Conservation (phyloP, 2,797 vertebrate species). For the Mormyrops attenuatus region DNA sequence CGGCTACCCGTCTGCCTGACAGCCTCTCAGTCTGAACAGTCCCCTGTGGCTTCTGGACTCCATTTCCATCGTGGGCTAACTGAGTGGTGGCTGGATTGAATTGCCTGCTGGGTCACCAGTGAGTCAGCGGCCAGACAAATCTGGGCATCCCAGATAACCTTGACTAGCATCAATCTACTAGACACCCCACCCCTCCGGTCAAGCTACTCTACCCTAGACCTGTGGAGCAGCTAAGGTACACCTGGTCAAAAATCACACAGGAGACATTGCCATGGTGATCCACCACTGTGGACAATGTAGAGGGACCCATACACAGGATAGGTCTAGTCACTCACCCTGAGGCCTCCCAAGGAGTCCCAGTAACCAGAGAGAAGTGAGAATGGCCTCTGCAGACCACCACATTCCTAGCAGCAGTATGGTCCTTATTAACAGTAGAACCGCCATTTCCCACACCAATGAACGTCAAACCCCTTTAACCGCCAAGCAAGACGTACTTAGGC, state of each 20-base stretch:
- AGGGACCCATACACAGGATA: not conserved
- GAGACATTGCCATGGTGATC: not conserved
- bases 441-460: not conserved
- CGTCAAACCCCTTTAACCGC: not conserved
- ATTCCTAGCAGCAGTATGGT: not conserved
- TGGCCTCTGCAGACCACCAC: not conserved
- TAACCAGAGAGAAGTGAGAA: not conserved
- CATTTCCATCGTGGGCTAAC: not conserved
- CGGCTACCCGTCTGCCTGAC: not conserved
- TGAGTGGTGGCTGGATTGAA: constrained; percentile 5
- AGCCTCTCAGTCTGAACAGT: not conserved
- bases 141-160: not conserved
- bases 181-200: not conserved
- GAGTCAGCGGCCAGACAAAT: not conserved
- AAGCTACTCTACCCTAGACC: not conserved
- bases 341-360: not conserved
- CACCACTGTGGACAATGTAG: not conserved
- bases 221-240: not conserved
- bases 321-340: not conserved
- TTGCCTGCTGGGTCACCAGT: not conserved
- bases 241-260: not conserved
- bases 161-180: not conserved
- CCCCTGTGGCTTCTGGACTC: not conserved
- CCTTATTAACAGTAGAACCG: too few relatives aligned
- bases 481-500: not conserved